Evolutionary conservation across 2,888 invertebrate genomes (phyloP).

Genomic region (Osedax fenrisi): DNA sequence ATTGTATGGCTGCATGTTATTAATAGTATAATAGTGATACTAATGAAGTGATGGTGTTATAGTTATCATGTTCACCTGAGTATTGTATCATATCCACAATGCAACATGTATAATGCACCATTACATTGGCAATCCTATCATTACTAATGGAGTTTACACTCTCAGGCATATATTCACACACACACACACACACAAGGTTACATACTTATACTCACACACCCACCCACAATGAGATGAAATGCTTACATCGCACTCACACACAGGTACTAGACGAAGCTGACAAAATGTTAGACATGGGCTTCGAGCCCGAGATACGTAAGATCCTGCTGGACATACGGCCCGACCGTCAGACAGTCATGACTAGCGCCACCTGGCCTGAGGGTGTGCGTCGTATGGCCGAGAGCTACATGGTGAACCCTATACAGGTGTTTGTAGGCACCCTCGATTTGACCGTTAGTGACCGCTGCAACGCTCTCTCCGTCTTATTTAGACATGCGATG

Average conservation of each 20-base stretch:
- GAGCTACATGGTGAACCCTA: slow-evolving; percentile 74
- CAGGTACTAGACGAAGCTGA: slow-evolving; percentile 74
- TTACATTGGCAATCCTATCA: too few species aligned
- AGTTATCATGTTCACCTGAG: too few species aligned
- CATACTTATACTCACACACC: too few species aligned
- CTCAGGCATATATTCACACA: too few species aligned
- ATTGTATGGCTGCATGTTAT: too few species aligned
- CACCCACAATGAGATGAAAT: neutral
- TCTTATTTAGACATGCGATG: neutral
- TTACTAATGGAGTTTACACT: too few species aligned
- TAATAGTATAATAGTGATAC: too few species aligned
- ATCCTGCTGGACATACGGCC: slow-evolving; percentile 54
- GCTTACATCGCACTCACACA: neutral
- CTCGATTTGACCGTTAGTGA: slow-evolving; percentile 63
- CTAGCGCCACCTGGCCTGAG: slow-evolving; percentile 84
- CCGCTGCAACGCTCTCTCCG: too few species aligned
- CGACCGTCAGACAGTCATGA: slow-evolving; percentile 88
- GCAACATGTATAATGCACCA: too few species aligned
- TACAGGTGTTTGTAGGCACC: slow-evolving; percentile 76
- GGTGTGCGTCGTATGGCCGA: slow-evolving; percentile 73
- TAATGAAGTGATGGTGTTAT: too few species aligned
- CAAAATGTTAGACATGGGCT: slow-evolving; percentile 57
- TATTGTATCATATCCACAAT: too few species aligned
- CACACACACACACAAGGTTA: too few species aligned
- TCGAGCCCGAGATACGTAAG: slow-evolving; percentile 57